These are phyloP conservation scores for Cercopithecus mona DNA, from an alignment of 2,113 vertebrate genomes.

Conservation along the genomic window DNA sequence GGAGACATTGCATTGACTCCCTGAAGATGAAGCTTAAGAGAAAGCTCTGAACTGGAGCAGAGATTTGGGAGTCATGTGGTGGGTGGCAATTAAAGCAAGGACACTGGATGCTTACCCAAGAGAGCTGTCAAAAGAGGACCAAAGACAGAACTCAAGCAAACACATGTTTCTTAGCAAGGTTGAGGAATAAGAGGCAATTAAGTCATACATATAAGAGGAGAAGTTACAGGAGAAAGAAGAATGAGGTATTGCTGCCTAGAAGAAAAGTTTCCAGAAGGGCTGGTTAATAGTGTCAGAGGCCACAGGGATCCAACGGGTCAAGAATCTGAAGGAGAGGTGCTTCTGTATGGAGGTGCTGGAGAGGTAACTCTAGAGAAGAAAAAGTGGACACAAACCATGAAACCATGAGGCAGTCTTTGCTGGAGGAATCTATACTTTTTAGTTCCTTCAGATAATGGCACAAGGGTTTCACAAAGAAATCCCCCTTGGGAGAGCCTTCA, in stretches of 20 bases:
- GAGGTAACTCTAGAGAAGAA: not conserved
- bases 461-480: conserved; percentile 15
- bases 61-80: accelerated
- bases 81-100: not conserved
- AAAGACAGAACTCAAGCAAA: not conserved
- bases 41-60: not conserved
- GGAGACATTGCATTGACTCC: not conserved
- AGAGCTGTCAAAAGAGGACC: not conserved
- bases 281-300: not conserved
- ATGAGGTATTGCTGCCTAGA: not conserved
- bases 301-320: not conserved
- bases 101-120: not conserved
- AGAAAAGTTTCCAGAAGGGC: not conserved
- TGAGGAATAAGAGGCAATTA: not conserved
- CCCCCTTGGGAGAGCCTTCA: not conserved
- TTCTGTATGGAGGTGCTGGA: not conserved
- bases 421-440: not conserved
- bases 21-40: not conserved
- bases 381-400: too few relatives aligned
- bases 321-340: not conserved
- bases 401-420: not conserved
- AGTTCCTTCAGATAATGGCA: not conserved
- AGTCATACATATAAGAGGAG: not conserved
- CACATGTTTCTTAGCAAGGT: not conserved
- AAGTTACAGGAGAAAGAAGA: not conserved